Percentiles rank a stretch among this genome's conserved stretches.
These are phyloP conservation scores for Sebastes flavidus DNA, from an alignment of 2,797 vertebrate species.

Conservation along the genomic window DNA sequence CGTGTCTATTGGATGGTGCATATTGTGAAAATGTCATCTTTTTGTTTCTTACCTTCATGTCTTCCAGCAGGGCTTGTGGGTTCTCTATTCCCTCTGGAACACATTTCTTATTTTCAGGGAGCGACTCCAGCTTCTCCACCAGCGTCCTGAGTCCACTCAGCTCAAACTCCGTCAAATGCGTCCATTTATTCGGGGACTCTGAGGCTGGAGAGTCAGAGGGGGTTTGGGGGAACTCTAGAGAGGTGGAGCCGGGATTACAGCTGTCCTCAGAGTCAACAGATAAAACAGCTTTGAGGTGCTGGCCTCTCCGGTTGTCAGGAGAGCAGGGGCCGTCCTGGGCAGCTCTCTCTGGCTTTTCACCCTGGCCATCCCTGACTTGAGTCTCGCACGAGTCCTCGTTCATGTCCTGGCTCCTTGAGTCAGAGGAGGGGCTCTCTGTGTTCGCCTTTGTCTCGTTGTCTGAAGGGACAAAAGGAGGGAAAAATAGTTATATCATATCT, in stretches of 20 bases:
- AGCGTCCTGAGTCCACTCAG: constrained; percentile 91
- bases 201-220: constrained; percentile 88
- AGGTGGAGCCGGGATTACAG: constrained; percentile 72
- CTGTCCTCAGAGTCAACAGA: constrained; percentile 91
- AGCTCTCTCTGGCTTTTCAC: constrained; percentile 78
- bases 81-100: constrained; percentile 93
- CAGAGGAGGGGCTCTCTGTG: constrained; percentile 89
- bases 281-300: constrained; percentile 86
- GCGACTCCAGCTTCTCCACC: constrained; percentile 94
- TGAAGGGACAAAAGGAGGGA: constrained; percentile 49
- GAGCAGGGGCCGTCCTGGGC: constrained; percentile 82
- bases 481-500: not conserved
- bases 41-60: constrained; percentile 88
- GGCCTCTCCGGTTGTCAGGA: constrained; percentile 81
- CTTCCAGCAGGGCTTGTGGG: constrained; percentile 91
- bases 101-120: constrained; percentile 94
- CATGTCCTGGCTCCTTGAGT: constrained; percentile 89
- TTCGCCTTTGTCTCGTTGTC: constrained; percentile 88
- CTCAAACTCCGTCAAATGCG: constrained; percentile 94
- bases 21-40: not conserved
- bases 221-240: constrained; percentile 87
- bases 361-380: constrained; percentile 81
- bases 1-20: not conserved
- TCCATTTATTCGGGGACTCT: constrained; percentile 87
- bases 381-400: constrained; percentile 91